Percentiles rank a stretch among this genome's conserved stretches.
phyloP scores from a whole-genome alignment of 2,113 vertebrate species.

The Phalacrocorax pelagicus region DNA sequence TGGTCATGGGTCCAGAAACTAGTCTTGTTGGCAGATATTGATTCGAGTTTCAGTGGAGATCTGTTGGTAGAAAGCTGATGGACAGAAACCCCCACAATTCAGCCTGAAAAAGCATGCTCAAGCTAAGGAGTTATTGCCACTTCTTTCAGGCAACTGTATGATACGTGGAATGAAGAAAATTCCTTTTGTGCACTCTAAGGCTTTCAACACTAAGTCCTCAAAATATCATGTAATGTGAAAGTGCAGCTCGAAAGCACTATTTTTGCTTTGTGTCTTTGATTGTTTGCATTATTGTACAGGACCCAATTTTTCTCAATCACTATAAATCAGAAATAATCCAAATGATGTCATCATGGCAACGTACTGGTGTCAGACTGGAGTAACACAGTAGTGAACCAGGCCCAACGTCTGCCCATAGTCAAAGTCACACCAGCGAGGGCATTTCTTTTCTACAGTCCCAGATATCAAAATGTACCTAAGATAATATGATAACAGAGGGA shows the following conservation, averaged over 20 bases:
- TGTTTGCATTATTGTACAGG: slow-evolving; percentile 54
- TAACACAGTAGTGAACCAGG: not conserved
- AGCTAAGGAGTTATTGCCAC: slow-evolving; percentile 19
- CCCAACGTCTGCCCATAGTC: not conserved
- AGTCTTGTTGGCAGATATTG: not conserved
- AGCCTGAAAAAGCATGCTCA: not conserved
- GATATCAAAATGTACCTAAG: not conserved
- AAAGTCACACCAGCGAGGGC: not conserved
- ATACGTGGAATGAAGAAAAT: slow-evolving; percentile 44
- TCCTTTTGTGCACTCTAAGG: slow-evolving; percentile 25
- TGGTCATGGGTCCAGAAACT: not conserved
- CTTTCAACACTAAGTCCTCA: slow-evolving; percentile 33
- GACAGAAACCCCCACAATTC: not conserved
- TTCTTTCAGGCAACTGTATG: slow-evolving; percentile 44
- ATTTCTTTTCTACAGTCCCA: not conserved
- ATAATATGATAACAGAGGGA: not conserved
- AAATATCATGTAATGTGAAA: not conserved
- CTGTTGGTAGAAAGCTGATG: not conserved
- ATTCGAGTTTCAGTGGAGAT: not conserved
- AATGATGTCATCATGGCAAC: slow-evolving; percentile 49
- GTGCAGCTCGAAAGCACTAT: not conserved
- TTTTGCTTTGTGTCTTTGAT: slow-evolving; percentile 44
- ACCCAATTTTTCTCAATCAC: slow-evolving; percentile 56
- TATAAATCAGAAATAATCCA: slow-evolving; percentile 65
- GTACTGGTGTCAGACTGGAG: slow-evolving; percentile 18